Evolutionary conservation across 2,113 vertebrate genomes (phyloP).

Genomic region (Orycteropus afer): DNA sequence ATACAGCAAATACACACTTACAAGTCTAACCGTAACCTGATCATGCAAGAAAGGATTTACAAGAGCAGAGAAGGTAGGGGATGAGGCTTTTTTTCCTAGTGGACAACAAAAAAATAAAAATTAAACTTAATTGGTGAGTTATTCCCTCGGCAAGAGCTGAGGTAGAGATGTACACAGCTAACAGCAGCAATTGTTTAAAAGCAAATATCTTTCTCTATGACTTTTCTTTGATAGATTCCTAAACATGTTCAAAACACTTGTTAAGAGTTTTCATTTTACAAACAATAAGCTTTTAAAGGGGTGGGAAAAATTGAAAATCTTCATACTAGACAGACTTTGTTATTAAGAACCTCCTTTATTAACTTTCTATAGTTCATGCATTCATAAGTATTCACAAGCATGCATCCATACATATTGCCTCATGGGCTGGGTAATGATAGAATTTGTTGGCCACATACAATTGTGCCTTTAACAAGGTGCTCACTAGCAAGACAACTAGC

Average conservation of each 20-base stretch:
- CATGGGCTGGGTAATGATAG: not conserved
- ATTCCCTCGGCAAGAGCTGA: conserved; percentile 87
- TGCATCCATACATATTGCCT: not conserved
- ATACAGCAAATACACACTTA: conserved; percentile 93
- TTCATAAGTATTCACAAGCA: not conserved
- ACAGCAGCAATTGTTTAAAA: conserved; percentile 89
- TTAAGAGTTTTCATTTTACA: not conserved
- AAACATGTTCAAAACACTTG: conserved; percentile 55
- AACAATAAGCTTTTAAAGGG: not conserved
- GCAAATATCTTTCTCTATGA: conserved; percentile 58
- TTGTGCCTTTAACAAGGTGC: not conserved
- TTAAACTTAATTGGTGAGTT: conserved; percentile 59
- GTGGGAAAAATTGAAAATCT: not conserved
- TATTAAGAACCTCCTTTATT: conserved; percentile 60
- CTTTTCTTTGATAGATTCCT: conserved; percentile 35
- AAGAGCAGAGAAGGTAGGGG: not conserved
- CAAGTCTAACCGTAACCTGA: conserved; percentile 90
- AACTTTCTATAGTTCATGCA: not conserved
- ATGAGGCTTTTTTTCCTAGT: not conserved
- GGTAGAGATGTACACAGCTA: conserved; percentile 89
- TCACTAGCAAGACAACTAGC: not conserved
- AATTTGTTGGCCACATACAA: not conserved
- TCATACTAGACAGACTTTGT: conserved; percentile 67
- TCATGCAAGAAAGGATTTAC: conserved; percentile 88
- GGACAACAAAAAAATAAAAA: conserved; percentile 69